These are phyloP conservation scores for Neolamprologus modestus DNA, from an alignment of 2,113 vertebrate species.

Conservation along the genomic window DNA sequence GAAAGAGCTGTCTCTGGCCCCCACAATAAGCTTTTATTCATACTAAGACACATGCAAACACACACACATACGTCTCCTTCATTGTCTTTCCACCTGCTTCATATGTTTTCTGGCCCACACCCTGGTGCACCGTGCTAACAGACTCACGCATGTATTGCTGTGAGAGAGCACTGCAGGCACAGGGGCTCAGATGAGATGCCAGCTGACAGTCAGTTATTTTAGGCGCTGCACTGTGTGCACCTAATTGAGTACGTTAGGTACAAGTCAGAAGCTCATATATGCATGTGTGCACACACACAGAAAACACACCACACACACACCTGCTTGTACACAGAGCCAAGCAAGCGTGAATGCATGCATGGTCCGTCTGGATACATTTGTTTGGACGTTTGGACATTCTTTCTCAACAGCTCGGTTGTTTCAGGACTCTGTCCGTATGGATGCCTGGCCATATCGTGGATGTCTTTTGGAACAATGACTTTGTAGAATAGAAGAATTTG, in stretches of 20 bases:
- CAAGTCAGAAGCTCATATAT: background rate
- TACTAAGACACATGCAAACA: background rate
- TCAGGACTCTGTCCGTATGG: background rate
- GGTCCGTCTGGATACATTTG: background rate
- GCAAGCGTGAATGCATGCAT: background rate
- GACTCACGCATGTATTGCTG: background rate
- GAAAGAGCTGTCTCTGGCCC: background rate
- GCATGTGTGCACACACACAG: background rate
- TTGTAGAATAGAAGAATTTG: background rate
- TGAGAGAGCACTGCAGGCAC: background rate
- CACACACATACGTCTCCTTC: background rate
- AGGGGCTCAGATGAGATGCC: slow-evolving; percentile 11
- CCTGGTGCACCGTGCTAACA: background rate
- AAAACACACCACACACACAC: background rate
- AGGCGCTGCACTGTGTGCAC: background rate
- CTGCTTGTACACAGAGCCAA: background rate
- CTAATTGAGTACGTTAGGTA: background rate
- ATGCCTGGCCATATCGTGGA: background rate
- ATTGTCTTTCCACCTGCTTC: background rate
- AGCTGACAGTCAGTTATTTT: slow-evolving; percentile 30
- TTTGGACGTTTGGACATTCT: background rate
- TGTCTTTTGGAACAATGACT: background rate
- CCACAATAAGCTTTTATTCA: background rate
- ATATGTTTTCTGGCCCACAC: background rate
- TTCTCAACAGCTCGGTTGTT: background rate